A percentile compares a stretch with the other conserved stretches of the same genome.
These are phyloP conservation scores for Drosophila affinis DNA, from an alignment of 2,888 invertebrate species.

Conservation along the genomic window DNA sequence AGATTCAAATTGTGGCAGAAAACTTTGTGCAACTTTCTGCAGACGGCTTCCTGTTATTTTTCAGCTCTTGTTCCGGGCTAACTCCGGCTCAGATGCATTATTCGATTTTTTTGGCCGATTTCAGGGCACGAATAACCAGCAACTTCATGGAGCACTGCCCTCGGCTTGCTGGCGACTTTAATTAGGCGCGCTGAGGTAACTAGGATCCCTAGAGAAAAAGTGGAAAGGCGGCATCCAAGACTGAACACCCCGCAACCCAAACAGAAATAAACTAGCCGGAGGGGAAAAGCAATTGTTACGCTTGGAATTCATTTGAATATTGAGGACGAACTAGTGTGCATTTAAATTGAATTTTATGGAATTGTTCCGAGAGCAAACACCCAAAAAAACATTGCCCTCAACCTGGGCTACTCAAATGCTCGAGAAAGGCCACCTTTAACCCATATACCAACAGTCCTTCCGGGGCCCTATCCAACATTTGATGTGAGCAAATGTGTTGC, in stretches of 20 bases:
- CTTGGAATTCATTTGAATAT: slow-evolving; percentile 55
- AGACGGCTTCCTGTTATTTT: slow-evolving; percentile 27
- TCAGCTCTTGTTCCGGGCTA: slow-evolving; percentile 19
- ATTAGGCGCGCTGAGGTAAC: slow-evolving; percentile 3
- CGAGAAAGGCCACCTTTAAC: not conserved
- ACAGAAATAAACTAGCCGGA: not conserved
- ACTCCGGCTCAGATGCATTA: slow-evolving; percentile 15
- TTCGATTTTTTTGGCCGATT: slow-evolving; percentile 28
- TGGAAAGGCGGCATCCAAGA: slow-evolving; percentile 24
- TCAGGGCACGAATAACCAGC: slow-evolving; percentile 9
- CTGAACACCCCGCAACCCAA: not conserved
- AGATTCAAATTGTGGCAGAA: slow-evolving; percentile 23
- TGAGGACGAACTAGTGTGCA: slow-evolving; percentile 38
- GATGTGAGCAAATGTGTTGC: slow-evolving; percentile 31
- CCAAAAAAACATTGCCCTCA: not conserved
- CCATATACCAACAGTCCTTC: not conserved
- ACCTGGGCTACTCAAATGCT: not conserved
- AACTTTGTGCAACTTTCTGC: slow-evolving; percentile 15
- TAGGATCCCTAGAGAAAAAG: not conserved
- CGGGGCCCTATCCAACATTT: slow-evolving; percentile 12
- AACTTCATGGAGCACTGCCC: slow-evolving; percentile 12
- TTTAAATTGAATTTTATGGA: slow-evolving; percentile 63
- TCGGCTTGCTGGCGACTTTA: slow-evolving; percentile 12
- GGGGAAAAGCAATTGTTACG: slow-evolving; percentile 49
- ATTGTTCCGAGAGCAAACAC: slow-evolving; percentile 41